Percentiles rank a stretch among this genome's conserved stretches.
These are phyloP conservation scores for Caerostris darwini DNA, from an alignment of 1,140 invertebrate species.

Conservation along the genomic window DNA sequence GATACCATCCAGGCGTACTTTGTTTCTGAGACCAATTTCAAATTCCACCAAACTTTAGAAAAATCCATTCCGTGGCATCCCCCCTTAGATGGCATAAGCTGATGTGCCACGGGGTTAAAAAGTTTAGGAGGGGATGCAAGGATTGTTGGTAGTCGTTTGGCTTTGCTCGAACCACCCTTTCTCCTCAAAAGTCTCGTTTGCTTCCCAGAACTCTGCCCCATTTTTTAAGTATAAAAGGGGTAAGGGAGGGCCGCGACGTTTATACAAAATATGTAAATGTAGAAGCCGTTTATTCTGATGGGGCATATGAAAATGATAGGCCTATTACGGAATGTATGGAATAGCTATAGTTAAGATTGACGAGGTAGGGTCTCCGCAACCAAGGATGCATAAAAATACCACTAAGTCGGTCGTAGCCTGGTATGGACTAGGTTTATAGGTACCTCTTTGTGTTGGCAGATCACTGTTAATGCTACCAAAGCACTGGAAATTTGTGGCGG, in stretches of 20 bases:
- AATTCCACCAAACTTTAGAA: conserved; percentile 56
- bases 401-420: not conserved
- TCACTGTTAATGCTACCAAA: not conserved
- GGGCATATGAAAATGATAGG: conserved; percentile 71
- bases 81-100: not conserved
- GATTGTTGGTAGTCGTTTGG: conserved; percentile 3
- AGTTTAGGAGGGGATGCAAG: conserved; percentile 26
- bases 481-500: not conserved
- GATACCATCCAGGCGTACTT: conserved; percentile 53
- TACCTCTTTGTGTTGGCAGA: not conserved
- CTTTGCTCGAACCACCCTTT: conserved; percentile 9
- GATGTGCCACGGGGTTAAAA: conserved; percentile 3
- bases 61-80: not conserved
- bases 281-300: not conserved
- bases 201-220: not conserved
- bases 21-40: conserved; percentile 64
- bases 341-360: conserved; percentile 65
- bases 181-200: conserved; percentile 13
- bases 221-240: conserved; percentile 17
- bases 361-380: not conserved
- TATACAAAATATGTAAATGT: conserved; percentile 62
- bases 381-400: not conserved
- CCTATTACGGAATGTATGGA: conserved; percentile 59
- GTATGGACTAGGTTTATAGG: not conserved
- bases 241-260: not conserved